A percentile compares a stretch with the other conserved stretches of the same genome.
phyloP scores from a whole-genome alignment of 1,140 invertebrate genomes.

The Platyscapa corneri region DNA sequence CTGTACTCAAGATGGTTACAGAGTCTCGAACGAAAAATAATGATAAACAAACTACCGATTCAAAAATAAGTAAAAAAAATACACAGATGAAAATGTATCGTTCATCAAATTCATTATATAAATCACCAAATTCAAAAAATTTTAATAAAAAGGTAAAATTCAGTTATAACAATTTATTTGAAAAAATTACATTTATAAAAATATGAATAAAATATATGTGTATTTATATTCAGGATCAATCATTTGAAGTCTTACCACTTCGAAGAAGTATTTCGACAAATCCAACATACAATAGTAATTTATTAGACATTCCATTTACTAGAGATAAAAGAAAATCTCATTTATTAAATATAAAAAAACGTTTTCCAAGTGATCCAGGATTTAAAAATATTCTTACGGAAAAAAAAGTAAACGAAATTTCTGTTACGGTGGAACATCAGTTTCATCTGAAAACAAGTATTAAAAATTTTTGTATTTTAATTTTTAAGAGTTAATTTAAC shows the following conservation, averaged over 20 bases:
- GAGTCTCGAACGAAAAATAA: conserved; percentile 18
- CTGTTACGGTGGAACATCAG: neutral
- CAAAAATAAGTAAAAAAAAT: conserved; percentile 22
- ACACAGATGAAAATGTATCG: neutral
- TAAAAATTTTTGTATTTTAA: conserved; percentile 11
- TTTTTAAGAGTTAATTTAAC: conserved; percentile 1
- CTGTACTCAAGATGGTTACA: conserved; percentile 57
- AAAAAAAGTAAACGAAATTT: neutral
- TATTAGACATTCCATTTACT: conserved; percentile 2
- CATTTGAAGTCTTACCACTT: conserved; percentile 29
- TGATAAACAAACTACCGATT: conserved; percentile 29
- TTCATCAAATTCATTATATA: conserved; percentile 34
- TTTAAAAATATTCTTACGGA: conserved; percentile 5
- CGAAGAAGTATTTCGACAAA: conserved; percentile 54
- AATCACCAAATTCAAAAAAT: conserved; percentile 54
- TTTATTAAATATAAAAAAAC: conserved; percentile 56
- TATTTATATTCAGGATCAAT: conserved; percentile 42
- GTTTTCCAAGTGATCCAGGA: conserved; percentile 58
- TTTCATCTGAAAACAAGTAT: conserved; percentile 30
- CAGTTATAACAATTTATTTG: neutral
- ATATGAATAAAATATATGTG: neutral
- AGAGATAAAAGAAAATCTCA: conserved; percentile 55
- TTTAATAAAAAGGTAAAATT: conserved; percentile 53
- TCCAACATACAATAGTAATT: conserved; percentile 36
- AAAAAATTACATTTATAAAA: too few relatives aligned